Conservation (phyloP, 1,140 invertebrate genomes). For the Scaptodrosophila lebanonensis region DNA sequence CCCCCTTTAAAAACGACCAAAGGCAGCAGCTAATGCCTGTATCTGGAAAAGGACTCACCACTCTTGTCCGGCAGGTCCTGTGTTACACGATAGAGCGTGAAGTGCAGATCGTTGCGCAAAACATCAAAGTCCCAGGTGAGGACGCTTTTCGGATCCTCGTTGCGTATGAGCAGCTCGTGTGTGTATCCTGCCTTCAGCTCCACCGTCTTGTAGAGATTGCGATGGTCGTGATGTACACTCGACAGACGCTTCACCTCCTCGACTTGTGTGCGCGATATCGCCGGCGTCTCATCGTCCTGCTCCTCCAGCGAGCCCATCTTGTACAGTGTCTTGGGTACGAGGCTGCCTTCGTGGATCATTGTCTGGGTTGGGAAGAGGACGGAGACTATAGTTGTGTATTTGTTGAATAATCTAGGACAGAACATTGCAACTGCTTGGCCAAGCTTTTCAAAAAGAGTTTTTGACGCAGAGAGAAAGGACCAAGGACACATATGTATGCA, state of each 20-base stretch:
- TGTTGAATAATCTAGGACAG: neutral
- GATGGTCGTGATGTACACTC: constrained; percentile 75
- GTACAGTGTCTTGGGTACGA: constrained; percentile 93
- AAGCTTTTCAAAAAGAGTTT: constrained; percentile 3
- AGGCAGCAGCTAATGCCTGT: no score
- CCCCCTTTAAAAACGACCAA: no score
- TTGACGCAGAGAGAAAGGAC: constrained; percentile 10
- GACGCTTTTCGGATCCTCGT: constrained; percentile 91
- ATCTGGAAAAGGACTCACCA: constrained; percentile 38
- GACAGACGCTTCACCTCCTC: constrained; percentile 37
- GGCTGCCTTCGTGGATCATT: constrained; percentile 89
- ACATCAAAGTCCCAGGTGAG: constrained; percentile 99
- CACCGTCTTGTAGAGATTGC: constrained; percentile 80
- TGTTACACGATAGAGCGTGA: constrained; percentile 87
- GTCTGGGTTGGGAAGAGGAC: constrained; percentile 79
- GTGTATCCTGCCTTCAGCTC: constrained; percentile 81
- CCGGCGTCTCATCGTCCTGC: constrained; percentile 77
- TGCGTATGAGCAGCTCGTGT: constrained; percentile 90
- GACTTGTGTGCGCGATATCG: constrained; percentile 4
- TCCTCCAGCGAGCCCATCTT: constrained; percentile 84
- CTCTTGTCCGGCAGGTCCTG: constrained; percentile 77
- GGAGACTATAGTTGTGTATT: neutral
- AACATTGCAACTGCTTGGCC: constrained; percentile 3
- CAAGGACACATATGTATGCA: no score
- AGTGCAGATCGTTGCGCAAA: constrained; percentile 91